A percentile compares a stretch with the other conserved stretches of the same genome.
These are phyloP conservation scores for Drosophila aldrichi DNA, from an alignment of 2,888 invertebrate species.

Conservation along the genomic window DNA sequence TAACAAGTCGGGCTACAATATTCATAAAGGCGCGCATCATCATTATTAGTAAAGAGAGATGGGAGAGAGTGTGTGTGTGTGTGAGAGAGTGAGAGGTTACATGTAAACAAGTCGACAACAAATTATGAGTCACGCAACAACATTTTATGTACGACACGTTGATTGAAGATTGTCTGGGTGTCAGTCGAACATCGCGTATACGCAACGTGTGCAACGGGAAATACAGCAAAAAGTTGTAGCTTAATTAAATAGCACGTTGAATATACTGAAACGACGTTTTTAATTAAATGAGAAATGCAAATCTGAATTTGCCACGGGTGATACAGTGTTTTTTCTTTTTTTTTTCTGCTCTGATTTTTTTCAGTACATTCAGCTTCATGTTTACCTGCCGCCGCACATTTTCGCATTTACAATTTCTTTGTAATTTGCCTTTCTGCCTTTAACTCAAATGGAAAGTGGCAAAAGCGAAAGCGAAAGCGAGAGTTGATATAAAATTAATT, in stretches of 20 bases:
- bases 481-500: constrained; percentile 50
- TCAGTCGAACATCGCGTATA: constrained; percentile 42
- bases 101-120: constrained; percentile 74
- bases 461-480: constrained; percentile 16
- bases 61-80: not conserved
- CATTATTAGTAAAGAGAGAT: constrained; percentile 10
- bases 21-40: constrained; percentile 55
- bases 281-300: constrained; percentile 58
- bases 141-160: constrained; percentile 69
- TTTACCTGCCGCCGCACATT: constrained; percentile 24
- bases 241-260: constrained; percentile 66
- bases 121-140: constrained; percentile 67
- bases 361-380: not conserved
- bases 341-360: constrained; percentile 9
- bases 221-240: constrained; percentile 42
- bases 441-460: constrained; percentile 21
- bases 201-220: constrained; percentile 32
- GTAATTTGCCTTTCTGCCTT: constrained; percentile 22
- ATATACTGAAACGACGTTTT: constrained; percentile 47
- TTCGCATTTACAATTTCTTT: constrained; percentile 30
- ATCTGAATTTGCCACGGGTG: constrained; percentile 37
- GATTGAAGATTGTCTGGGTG: constrained; percentile 49
- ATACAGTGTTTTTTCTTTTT: not conserved
- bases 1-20: constrained; percentile 36
- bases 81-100: not conserved